Evolutionary conservation across 2,888 invertebrate species (phyloP), one percentile per base, ranked within the genome.

Genomic region (Leistus spinibarbis): DNA sequence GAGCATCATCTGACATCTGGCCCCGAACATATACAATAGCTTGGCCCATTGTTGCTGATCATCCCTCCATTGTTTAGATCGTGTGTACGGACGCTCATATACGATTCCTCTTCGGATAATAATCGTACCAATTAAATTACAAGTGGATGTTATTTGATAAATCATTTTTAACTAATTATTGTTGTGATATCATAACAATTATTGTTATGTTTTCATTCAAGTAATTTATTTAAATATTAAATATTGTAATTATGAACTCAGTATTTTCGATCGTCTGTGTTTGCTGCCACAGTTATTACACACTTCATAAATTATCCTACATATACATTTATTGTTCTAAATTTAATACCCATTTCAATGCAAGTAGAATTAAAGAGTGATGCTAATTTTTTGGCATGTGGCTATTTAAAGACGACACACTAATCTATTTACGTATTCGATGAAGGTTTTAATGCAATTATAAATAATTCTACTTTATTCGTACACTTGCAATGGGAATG

Each of bases 21-120:
- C 64, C 64, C 9, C 27, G 64, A n/a, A 23, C 27, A 16, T 40
- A 40, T 40, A 40, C 40, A 40, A 40, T 40, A 3, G 40, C 40
- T 23, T 23, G 64, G 20, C 13, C 24, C 27, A 64, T 64, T 64
- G 64, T 64, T 64, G 64, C 64, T 64, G 64, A 64, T 64, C 64
- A 64, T 64, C 64, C 24, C 20, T 23, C 23, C 7, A 64, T 27
- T 24, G 23, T 64, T 23, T 64, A 27, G 27, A 64, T 23, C 27
- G 3, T 16, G 3, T 40, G 40, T 40, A 40, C n/a, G n/a, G n/a
- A n/a, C n/a, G n/a, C n/a, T n/a, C n/a, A n/a, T n/a, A n/a, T n/a
- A n/a, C 23, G 27, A 10, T 64, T 23, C 22, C 27, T 64, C 23
- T 64, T 16, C 24, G 64, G 16, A 23, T 64, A 16, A 64, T 64